Evolutionary conservation across 2,113 vertebrate genomes (phyloP), one percentile per base, ranked within the genome.

Genomic region (Stegastes partitus): DNA sequence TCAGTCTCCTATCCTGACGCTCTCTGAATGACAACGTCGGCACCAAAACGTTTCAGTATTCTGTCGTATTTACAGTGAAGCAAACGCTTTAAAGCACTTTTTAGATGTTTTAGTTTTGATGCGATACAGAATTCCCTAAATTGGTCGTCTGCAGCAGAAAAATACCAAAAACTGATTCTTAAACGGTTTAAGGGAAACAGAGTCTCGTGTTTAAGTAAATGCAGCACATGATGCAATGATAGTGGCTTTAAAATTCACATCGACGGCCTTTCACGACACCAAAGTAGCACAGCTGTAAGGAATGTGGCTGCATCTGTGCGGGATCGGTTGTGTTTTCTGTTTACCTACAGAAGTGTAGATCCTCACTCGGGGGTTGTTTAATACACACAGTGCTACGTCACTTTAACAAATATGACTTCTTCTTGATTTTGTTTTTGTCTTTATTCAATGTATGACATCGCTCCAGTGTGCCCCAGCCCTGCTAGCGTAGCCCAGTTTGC

Each of bases 41-140:
- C 68, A 82, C 50, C 66, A 55, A 77, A 75, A 78, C 26, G 18
- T 49, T 74, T 79, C 50, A 78, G 67, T 71, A 70, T 77, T 84
- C 28, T 55, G n/a, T 68, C 51, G 45, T 39, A 53, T 71, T 56
- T 61, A 42, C 67, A 69, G 42, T 42, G 42, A 50, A 44, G 16
- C n/a, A 5, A 12, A 69, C 45, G 31, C 49, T 70, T 74, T 34
- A 65, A 78, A 45, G 58, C 70, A 82, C 54, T 57, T 74, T 67
- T 51, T 34, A 47, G 16, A 72, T 25, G 3, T 68, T 69, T 72
- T 28, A 11, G 16, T 68, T 81, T 65, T 72, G 25, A 73, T 76
- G 39, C 54, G 34, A 3, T 37, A 51, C n/a, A 79, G 34, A 81
- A 12, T 14, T 22, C 31, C n/a, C 2, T 3, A 0, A 51, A 59